phyloP scores from a whole-genome alignment of 2,797 vertebrate genomes.

The Salmo trutta region DNA sequence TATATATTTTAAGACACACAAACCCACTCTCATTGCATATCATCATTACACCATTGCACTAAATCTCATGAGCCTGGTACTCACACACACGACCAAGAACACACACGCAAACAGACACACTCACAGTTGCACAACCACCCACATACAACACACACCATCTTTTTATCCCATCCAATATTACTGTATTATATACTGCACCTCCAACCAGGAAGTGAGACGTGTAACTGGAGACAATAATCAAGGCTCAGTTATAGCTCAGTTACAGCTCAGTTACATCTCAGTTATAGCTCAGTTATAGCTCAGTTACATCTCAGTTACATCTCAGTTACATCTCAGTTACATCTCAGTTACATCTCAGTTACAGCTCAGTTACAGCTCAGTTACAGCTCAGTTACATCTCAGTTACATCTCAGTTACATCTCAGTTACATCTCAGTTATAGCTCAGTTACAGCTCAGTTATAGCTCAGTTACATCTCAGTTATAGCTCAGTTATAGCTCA shows the following conservation, averaged over 20 bases:
- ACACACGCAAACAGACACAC: constrained; percentile 16
- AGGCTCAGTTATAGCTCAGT: neutral
- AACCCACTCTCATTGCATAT: constrained; percentile 73
- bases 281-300: neutral
- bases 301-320: rapidly evolving
- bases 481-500: no score
- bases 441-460: no score
- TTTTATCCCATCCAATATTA: neutral
- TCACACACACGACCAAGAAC: constrained; percentile 46
- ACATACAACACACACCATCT: constrained; percentile 5
- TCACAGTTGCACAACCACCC: constrained; percentile 5
- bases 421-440: no score
- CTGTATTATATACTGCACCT: neutral
- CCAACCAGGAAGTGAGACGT: constrained; percentile 48
- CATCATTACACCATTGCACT: constrained; percentile 73
- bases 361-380: rapidly evolving
- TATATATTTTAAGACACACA: constrained; percentile 50
- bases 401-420: no score
- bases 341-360: no score
- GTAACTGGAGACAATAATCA: constrained; percentile 13
- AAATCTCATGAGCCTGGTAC: constrained; percentile 58
- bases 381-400: no score
- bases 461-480: no score
- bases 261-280: neutral
- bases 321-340: no score